Percentiles rank a stretch among this genome's conserved stretches.
These are phyloP conservation scores for Sciaenops ocellatus DNA, from an alignment of 2,797 vertebrate genomes.

Conservation along the genomic window DNA sequence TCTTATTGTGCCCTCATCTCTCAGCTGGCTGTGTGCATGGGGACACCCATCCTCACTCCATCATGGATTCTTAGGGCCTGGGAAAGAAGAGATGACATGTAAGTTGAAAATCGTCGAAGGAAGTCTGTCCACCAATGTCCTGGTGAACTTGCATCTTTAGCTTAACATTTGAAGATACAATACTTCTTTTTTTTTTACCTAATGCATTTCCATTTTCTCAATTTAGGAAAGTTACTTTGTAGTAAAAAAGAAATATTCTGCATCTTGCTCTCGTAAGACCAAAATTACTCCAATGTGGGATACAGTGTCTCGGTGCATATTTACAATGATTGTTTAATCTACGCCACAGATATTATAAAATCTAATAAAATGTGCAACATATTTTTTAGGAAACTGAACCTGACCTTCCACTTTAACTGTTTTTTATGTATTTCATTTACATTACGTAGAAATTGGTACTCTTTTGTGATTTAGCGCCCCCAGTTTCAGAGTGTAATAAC, in stretches of 20 bases:
- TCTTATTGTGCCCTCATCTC: slow-evolving; percentile 1
- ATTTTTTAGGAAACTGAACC: neutral
- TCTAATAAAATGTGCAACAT: neutral
- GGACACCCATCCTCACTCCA: slow-evolving; percentile 94
- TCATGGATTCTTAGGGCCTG: slow-evolving; percentile 96
- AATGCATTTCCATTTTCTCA: too few species aligned
- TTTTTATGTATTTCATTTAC: neutral
- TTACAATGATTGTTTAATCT: neutral
- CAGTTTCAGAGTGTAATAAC: too few species aligned
- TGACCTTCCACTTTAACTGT: too few species aligned
- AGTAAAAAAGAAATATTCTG: neutral
- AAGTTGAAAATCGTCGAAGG: slow-evolving; percentile 69
- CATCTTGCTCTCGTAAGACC: neutral
- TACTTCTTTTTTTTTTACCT: too few species aligned
- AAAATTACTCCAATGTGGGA: too few species aligned
- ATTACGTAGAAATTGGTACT: too few species aligned
- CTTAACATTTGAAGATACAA: too few species aligned
- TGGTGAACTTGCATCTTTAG: neutral
- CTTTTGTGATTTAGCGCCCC: too few species aligned
- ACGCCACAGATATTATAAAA: neutral
- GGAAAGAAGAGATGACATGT: slow-evolving; percentile 93
- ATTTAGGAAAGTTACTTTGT: too few species aligned
- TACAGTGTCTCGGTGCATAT: neutral
- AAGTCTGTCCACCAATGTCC: neutral
- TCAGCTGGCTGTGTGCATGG: slow-evolving; percentile 96